These are phyloP conservation scores for Leptinotarsa rubiginosa DNA, from an alignment of 2,888 invertebrate species.

Conservation along the genomic window DNA sequence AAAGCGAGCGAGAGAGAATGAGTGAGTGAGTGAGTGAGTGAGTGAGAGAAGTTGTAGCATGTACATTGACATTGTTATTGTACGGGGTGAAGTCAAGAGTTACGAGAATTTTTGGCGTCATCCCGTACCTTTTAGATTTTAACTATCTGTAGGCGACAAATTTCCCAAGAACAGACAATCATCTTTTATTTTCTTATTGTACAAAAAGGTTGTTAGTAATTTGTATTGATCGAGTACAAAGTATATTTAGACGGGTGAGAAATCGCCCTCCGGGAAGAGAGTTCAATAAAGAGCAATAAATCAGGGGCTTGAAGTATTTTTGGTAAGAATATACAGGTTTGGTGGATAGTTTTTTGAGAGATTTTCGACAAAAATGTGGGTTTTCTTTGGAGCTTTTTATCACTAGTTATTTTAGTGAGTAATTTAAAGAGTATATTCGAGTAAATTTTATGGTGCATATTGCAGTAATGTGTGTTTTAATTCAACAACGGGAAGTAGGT, in stretches of 20 bases:
- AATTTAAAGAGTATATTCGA: slow-evolving; percentile 6
- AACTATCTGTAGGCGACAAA: slow-evolving; percentile 44
- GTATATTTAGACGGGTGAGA: slow-evolving; percentile 24
- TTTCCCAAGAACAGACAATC: slow-evolving; percentile 46
- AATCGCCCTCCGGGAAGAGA: background rate
- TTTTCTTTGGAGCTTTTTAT: slow-evolving; percentile 9
- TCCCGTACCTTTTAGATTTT: slow-evolving; percentile 36
- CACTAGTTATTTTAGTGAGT: slow-evolving; percentile 15
- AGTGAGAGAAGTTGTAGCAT: background rate
- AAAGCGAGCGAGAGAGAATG: background rate
- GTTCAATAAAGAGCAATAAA: slow-evolving; percentile 23
- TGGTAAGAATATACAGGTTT: slow-evolving; percentile 13
- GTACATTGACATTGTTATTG: slow-evolving; percentile 19
- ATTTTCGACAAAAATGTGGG: background rate
- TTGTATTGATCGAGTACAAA: slow-evolving; percentile 47
- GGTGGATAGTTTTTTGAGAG: slow-evolving; percentile 1
- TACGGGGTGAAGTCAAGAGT: background rate
- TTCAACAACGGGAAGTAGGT: background rate
- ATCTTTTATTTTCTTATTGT: slow-evolving; percentile 40
- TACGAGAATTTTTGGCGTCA: slow-evolving; percentile 6
- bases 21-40: background rate
- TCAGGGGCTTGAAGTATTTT: slow-evolving; percentile 18
- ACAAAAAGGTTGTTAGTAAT: slow-evolving; percentile 34
- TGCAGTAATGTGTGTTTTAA: background rate
- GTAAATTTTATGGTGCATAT: slow-evolving; percentile 16